Evolutionary conservation across 2,113 vertebrate species (phyloP), one percentile per base, ranked within the genome.

Genomic region (Amblyornis subalaris): DNA sequence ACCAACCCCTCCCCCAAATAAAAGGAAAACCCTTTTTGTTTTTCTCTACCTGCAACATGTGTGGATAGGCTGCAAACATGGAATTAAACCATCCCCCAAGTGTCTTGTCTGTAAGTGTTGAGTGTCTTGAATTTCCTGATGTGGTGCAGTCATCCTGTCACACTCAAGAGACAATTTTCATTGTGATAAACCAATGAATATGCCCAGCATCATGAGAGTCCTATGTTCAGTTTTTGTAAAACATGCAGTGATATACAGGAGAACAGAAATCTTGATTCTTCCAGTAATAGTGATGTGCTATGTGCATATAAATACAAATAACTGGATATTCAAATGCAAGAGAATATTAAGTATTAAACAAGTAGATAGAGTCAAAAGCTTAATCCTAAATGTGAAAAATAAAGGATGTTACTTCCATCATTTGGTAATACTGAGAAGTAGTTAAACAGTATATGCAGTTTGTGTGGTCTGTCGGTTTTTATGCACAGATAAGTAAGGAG

Each of bases 1-100:
- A 61, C 6, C 18, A 61, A 47, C 31, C 3, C 5, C 51, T 33
- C 35, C 23, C 5, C 0, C 0, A 18, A 47, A 33, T 6, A 53
- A 40, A 47, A 61, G 40, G 25, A 45, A 28, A 22, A 16, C 29
- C 4, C 1, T 1, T 76, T 91, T 24, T 65, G 17, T 57, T 88
- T 91, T 48, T 80, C 20, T 65, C 9, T 23, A 22, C 26, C 24
- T 60, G 33, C 44, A 58, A 10, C 10, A 50, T 47, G 14, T 44
- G 25, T 45, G 51, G 14, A 13, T 40, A 64, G 26, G 54, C 54
- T 47, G 62, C 42, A 85, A 33, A 74, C 16, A 15, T 20, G 45
- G 19, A 84, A 28, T 72, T 33, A 85, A 67, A 40, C 12, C 6
- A 18, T n/a, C 9, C 36, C 55, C 29, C n/a, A 35, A 31, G 22